phyloP scores from a whole-genome alignment of 2,113 vertebrate species.

The Paedocypris sp. region DNA sequence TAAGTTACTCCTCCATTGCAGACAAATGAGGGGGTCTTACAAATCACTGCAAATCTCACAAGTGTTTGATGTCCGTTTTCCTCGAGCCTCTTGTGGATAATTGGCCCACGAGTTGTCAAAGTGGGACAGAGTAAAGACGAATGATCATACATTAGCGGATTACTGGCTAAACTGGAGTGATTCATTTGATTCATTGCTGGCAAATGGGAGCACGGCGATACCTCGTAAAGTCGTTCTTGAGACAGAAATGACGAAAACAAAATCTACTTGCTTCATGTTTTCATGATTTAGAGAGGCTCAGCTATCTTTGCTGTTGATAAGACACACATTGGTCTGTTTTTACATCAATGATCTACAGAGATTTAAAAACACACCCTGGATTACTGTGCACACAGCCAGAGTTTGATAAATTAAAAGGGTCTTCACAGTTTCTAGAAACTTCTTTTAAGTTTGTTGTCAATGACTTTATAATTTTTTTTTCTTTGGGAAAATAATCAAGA shows the following conservation, averaged over 20 bases:
- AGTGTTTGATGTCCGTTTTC: constrained; percentile 31
- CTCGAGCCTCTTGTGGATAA: constrained; percentile 30
- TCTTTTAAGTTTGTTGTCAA: too few relatives aligned
- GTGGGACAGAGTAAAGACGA: constrained; percentile 24
- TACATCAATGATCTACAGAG: constrained; percentile 3
- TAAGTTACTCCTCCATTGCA: neutral
- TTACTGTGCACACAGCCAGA: neutral
- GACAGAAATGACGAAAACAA: constrained; percentile 11
- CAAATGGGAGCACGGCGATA: constrained; percentile 16
- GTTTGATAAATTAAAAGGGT: too few relatives aligned
- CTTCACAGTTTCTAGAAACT: too few relatives aligned
- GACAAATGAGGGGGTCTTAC: neutral
- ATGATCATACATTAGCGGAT: constrained; percentile 40
- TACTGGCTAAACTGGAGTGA: constrained; percentile 38
- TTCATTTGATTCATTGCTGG: constrained; percentile 32
- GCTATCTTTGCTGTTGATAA: constrained; percentile 11
- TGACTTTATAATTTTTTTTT: too few relatives aligned
- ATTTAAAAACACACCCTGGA: neutral
- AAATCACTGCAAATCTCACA: constrained; percentile 25
- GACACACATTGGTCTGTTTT: neutral
- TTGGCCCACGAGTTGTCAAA: constrained; percentile 32
- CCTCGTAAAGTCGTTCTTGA: constrained; percentile 13
- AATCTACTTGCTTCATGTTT: neutral
- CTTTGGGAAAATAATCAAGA: too few relatives aligned
- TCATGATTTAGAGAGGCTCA: neutral